Evolutionary conservation across 2,888 invertebrate species (phyloP).

Genomic region (Apamea monoglypha): DNA sequence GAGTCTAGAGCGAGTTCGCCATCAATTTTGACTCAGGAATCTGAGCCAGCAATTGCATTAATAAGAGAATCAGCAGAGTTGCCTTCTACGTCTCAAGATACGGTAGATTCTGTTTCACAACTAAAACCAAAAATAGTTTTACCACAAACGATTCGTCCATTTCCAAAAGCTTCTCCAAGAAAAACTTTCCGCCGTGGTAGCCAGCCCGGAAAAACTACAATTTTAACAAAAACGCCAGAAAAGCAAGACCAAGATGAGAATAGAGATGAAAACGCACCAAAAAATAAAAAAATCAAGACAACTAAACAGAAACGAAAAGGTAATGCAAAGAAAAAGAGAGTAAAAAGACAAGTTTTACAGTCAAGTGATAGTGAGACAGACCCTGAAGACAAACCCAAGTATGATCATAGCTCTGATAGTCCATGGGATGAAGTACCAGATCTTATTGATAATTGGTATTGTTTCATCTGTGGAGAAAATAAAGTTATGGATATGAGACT

Average conservation of each 20-base stretch:
- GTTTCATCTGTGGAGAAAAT: conserved; percentile 26
- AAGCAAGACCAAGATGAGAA: conserved; percentile 14
- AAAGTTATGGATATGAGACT: conserved; percentile 16
- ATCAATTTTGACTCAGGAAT: conserved; percentile 1
- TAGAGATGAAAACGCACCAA: not conserved
- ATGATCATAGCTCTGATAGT: conserved; percentile 32
- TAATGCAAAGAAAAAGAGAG: conserved; percentile 4
- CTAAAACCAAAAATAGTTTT: conserved; percentile 18
- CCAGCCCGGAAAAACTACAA: conserved; percentile 28
- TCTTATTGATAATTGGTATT: conserved; percentile 22
- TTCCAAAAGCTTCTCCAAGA: conserved; percentile 38
- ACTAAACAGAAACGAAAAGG: conserved; percentile 20
- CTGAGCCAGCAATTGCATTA: conserved; percentile 8
- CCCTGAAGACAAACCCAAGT: conserved; percentile 13
- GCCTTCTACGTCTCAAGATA: not conserved
- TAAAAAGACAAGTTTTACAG: conserved; percentile 21
- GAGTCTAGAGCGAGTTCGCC: not conserved
- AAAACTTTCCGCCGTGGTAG: conserved; percentile 12
- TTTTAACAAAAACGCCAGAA: conserved; percentile 18
- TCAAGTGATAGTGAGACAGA: conserved; percentile 17
- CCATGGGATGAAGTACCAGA: conserved; percentile 33
- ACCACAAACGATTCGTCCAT: conserved; percentile 31
- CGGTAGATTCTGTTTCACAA: conserved; percentile 7
- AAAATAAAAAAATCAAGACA: not conserved
- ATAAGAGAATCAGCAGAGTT: conserved; percentile 6